Conservation (phyloP, 2,888 invertebrate genomes). For the Erebia epiphron region DNA sequence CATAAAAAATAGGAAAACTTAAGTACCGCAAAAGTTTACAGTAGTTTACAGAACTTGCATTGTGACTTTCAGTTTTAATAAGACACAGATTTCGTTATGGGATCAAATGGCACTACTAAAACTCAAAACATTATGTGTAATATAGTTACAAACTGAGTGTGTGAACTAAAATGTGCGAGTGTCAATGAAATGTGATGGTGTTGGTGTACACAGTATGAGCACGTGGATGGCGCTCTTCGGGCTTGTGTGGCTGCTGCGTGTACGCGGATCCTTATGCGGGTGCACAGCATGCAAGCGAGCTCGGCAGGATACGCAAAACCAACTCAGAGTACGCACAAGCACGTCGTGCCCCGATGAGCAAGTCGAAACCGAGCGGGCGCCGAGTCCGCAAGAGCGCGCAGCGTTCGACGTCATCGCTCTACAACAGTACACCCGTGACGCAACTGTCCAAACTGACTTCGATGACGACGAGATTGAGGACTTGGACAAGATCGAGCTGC, state of each 20-base stretch:
- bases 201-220: slow-evolving; percentile 76
- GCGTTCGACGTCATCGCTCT: slow-evolving; percentile 75
- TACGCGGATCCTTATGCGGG: slow-evolving; percentile 90
- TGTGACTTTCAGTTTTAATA: background rate
- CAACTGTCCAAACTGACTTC: slow-evolving; percentile 79
- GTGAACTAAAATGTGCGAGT: slow-evolving; percentile 30
- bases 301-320: slow-evolving; percentile 57
- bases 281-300: slow-evolving; percentile 87
- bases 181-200: slow-evolving; percentile 51
- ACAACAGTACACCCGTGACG: slow-evolving; percentile 76
- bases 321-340: slow-evolving; percentile 34
- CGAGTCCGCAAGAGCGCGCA: slow-evolving; percentile 62
- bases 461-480: slow-evolving; percentile 74
- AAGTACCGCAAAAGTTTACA: background rate
- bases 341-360: slow-evolving; percentile 43
- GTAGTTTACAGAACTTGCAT: background rate
- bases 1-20: background rate
- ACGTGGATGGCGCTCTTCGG: slow-evolving; percentile 93
- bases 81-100: background rate
- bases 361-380: slow-evolving; percentile 66
- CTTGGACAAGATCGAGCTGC: slow-evolving; percentile 75
- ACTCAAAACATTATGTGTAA: background rate
- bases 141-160: slow-evolving; percentile 5
- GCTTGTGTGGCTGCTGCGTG: slow-evolving; percentile 92
- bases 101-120: background rate